Base-by-base conservation (phyloP, 2,888 invertebrate genomes). In the Ellobium chinense region DNA sequence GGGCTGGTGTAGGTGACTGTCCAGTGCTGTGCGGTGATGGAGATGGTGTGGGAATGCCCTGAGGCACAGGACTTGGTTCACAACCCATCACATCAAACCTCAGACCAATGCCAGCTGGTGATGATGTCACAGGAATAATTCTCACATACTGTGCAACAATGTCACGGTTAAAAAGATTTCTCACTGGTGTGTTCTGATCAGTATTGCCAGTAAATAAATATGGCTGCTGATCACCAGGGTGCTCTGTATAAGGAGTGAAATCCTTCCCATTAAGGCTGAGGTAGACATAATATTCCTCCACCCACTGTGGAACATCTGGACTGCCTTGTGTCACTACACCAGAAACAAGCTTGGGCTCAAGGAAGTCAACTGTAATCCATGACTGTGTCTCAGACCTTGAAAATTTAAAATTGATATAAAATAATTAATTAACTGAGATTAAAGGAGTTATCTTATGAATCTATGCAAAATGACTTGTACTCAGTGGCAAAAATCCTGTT, bases 1-100 rank as follows among this genome's bases (percentile, higher is more conserved):
- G n/a, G n/a, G n/a, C 76, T 36, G 77, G 36, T 37, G 75, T 60
- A 36, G 54, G 63, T 62, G 74, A 56, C 21, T 46, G 54, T 9
- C 78, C 77, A 36, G 63, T 76, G 54, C 27, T 29, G 24, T 31
- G 36, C 36, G 58, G 21, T 5, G 77, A 39, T 63, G 76, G 68
- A 63, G 68, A 82, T 72, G 82, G 81, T 58, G 84, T 85, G 39
- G 80, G 69, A 14, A 79, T 74, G 46, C 75, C 79, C 24, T 81
- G 75, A 34, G 78, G 75, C 12, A 87, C 86, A 24, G 74, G 65
- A 46, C 85, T 86, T 39, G 89, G 88, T 37, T 85, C 84, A 81
- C 90, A 90, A n/a, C 90, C 90, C 1, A 89, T 60, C 31, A 90
- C 79, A 65, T 89, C 87, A 37, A 88, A 84, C n/a, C 90, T 79